Conservation (phyloP, 2,113 vertebrate species). For the Mesocricetus auratus region DNA sequence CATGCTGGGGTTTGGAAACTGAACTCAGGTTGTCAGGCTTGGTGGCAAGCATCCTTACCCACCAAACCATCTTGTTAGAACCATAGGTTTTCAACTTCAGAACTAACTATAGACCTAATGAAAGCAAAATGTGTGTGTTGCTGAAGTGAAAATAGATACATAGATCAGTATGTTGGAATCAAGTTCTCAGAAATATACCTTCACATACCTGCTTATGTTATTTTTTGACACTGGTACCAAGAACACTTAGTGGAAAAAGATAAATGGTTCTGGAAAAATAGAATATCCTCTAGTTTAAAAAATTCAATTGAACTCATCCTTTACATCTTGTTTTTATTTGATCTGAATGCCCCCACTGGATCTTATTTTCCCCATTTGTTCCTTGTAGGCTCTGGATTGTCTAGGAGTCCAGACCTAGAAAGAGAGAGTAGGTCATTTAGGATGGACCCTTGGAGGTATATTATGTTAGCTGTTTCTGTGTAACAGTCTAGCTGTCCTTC, state of each 20-base stretch:
- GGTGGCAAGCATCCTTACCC: neutral
- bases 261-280: neutral
- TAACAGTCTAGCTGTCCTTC: neutral
- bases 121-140: neutral
- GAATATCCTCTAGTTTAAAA: neutral
- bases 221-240: neutral
- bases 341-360: neutral
- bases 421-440: neutral
- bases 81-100: neutral
- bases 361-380: neutral
- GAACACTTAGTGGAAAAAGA: neutral
- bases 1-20: neutral
- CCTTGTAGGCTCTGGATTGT: neutral
- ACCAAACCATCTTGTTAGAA: neutral
- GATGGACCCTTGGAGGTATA: neutral
- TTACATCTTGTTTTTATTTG: neutral
- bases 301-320: neutral
- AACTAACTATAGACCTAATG: neutral
- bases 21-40: neutral
- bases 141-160: neutral
- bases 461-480: neutral
- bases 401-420: neutral
- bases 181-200: neutral
- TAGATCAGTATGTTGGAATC: neutral
- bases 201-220: neutral